These are phyloP conservation scores for Lordiphosa andalusiaca DNA, from an alignment of 2,888 invertebrate genomes.

Conservation along the genomic window DNA sequence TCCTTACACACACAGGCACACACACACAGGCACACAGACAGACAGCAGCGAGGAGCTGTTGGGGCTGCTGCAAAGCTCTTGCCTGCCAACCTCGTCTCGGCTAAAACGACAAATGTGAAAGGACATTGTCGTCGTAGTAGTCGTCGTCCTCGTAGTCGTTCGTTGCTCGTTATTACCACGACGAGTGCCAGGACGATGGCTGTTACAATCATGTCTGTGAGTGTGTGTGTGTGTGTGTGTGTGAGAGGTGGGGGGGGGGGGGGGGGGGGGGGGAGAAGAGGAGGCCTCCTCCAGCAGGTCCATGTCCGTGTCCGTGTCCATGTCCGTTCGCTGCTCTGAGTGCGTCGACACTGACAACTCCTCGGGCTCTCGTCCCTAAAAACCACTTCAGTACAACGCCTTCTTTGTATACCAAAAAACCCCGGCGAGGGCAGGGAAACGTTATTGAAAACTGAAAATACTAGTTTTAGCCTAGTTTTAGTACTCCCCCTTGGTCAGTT, in stretches of 20 bases:
- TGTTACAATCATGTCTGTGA: conserved; percentile 20
- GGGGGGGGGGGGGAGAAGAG: not conserved
- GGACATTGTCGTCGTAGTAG: conserved; percentile 68
- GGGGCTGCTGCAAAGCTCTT: conserved; percentile 29
- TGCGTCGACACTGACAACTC: conserved; percentile 68
- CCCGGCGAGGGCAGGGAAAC: no score
- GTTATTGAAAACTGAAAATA: not conserved
- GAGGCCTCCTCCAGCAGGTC: not conserved
- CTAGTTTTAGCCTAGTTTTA: no score
- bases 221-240: conserved; percentile 23
- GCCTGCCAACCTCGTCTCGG: conserved; percentile 56
- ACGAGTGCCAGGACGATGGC: conserved; percentile 40
- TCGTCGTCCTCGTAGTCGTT: conserved; percentile 25
- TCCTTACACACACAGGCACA: conserved; percentile 10
- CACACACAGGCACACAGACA: conserved; percentile 20
- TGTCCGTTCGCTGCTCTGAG: conserved; percentile 47
- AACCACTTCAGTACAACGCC: conserved; percentile 36
- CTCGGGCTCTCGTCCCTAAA: conserved; percentile 1
- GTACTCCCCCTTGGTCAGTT: no score
- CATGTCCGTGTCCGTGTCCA: conserved; percentile 35
- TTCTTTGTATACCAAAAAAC: conserved; percentile 29
- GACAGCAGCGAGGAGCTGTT: conserved; percentile 11
- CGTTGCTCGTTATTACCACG: conserved; percentile 58
- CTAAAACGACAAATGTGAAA: conserved; percentile 72
- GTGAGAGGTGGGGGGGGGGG: not conserved